Evolutionary conservation across 2,797 vertebrate species (phyloP).

Genomic region (Macropodus opercularis): DNA sequence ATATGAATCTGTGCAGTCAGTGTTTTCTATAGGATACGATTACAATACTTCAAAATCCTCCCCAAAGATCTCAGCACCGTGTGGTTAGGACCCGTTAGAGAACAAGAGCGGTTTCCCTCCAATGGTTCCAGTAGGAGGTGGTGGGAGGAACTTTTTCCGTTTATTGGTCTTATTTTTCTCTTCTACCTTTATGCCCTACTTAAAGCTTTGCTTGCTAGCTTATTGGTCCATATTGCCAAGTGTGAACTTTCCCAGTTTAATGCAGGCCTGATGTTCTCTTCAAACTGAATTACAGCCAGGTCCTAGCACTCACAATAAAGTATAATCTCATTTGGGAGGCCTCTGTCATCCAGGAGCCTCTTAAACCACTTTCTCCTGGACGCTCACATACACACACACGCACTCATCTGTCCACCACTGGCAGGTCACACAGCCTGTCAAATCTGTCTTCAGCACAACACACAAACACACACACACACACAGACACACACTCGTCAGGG

Average conservation of each 20-base stretch:
- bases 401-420: conserved; percentile 69
- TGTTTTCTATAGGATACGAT: not conserved
- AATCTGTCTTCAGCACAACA: conserved; percentile 57
- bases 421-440: conserved; percentile 62
- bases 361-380: conserved; percentile 81
- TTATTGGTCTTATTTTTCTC: conserved; percentile 61
- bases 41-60: not conserved
- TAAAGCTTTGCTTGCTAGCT: conserved; percentile 34
- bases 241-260: conserved; percentile 82
- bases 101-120: conserved; percentile 12
- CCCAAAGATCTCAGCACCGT: not conserved
- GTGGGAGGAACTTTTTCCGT: conserved; percentile 16
- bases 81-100: not conserved
- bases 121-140: conserved; percentile 7
- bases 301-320: conserved; percentile 84
- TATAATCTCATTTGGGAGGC: conserved; percentile 83
- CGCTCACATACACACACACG: conserved; percentile 38
- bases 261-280: conserved; percentile 76
- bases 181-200: conserved; percentile 43
- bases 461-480: conserved; percentile 15
- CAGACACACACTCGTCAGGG: conserved; percentile 10
- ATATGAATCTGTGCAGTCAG: not conserved
- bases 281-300: conserved; percentile 83
- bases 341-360: conserved; percentile 76
- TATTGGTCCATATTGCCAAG: conserved; percentile 77